Evolutionary conservation across 1,140 invertebrate species (phyloP), one percentile per base, ranked within the genome.

Genomic region (Hyposmocoma kahamanoa): DNA sequence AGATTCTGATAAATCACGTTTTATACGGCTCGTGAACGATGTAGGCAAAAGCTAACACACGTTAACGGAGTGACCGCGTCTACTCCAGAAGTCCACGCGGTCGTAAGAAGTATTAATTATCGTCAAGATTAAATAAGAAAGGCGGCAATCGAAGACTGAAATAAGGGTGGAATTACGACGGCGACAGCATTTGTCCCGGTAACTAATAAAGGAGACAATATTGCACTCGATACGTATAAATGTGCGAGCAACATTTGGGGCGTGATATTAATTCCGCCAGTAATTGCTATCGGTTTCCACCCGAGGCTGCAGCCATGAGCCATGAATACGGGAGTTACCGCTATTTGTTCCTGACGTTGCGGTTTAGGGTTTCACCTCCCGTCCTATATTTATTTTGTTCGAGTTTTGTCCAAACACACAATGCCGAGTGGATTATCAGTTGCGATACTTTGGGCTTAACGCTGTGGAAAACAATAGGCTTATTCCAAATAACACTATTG

Each of bases 141-240:
- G 64, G 68, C 60, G 62, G 63, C 72, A 80, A 84, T 84, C 71
- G 76, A 80, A 64, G 66, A 63, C 50, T 55, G 70, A 67, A 80
- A 80, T 77, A 71, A 79, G 75, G 71, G 66, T 67, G 73, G 67
- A 72, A 80, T 78, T 84, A 81, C 75, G 79, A 77, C 67, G 59
- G 65, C 53, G 72, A 60, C 68, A 69, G 68, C 77, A 84, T 84
- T 85, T 84, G 78, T 84, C 75, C 71, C 72, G 67, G 72, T 70
- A 71, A 85, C 82, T 83, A 85, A 85, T 85, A 85, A 83, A 79
- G 74, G 79, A 84, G 82, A 84, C 82, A 84, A 81, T 85, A 85
- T 85, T 85, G 82, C 82, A 85, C 72, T 84, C 79, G 72, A 85
- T 85, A 83, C 73, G 77, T 83, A 85, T 85, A 85, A 83, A 85